phyloP scores from a whole-genome alignment of 2,113 vertebrate genomes.

The Bombycilla garrulus region DNA sequence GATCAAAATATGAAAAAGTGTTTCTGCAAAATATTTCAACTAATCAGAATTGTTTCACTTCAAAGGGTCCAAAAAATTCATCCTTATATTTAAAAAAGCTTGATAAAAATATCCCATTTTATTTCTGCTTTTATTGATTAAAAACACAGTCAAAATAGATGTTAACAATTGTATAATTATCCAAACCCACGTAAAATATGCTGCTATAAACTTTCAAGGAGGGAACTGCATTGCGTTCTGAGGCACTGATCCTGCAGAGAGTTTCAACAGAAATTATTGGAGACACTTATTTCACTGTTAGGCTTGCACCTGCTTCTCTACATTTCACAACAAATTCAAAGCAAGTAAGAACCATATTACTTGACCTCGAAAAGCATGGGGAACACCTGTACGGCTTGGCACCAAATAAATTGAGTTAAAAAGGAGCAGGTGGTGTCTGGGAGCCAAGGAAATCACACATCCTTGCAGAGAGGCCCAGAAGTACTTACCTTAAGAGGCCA shows the following conservation, averaged over 20 bases:
- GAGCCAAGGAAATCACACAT: background rate
- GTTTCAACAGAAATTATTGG: background rate
- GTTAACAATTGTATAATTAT: background rate
- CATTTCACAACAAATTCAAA: background rate
- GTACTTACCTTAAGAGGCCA: background rate
- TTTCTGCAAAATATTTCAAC: constrained; percentile 11
- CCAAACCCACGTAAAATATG: background rate
- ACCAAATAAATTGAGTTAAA: background rate
- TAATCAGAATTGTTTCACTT: background rate
- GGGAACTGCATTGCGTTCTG: background rate
- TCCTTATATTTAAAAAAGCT: background rate
- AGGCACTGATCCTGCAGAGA: background rate
- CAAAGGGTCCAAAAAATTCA: background rate
- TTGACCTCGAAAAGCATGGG: background rate
- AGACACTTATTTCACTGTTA: background rate
- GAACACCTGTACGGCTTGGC: background rate
- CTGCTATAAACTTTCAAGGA: background rate
- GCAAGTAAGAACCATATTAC: background rate
- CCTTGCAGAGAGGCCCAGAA: background rate
- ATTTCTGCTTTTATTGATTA: background rate
- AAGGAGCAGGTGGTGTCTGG: background rate
- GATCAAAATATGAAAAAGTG: background rate
- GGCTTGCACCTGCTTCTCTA: background rate
- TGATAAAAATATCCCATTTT: background rate
- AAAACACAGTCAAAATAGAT: background rate